Base-by-base conservation (phyloP, 37 sponge, comb jelly and placozoan species). In the Crambe crambe region DNA sequence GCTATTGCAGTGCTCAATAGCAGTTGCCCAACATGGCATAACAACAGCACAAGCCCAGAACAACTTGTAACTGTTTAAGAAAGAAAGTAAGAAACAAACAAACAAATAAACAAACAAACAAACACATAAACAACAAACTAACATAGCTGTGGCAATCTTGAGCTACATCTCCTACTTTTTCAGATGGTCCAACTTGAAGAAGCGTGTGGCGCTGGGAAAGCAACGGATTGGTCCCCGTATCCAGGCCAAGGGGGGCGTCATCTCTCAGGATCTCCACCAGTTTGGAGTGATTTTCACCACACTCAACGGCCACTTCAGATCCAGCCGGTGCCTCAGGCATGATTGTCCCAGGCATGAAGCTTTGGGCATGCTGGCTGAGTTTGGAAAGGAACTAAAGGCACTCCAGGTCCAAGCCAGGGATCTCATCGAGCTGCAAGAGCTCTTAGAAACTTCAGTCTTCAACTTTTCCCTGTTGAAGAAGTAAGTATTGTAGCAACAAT, bases 381-480 rank as follows among this genome's bases (percentile, higher is more conserved):
- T 80, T 58, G 39, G 32, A 29, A 70, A 35, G 54, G 58, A 84
- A 61, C 37, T 87, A 58, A 35, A 34, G 20, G 58, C 12, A 8
- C 81, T 84, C 0, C 77, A 80, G 61, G 61, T 18, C 15, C 70
- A 77, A 54, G 87, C 80, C 31, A 73, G 69, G 43, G 91, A 97
- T 74, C 82, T 97, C 51, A 83, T 85, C 39, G 89, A 94, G 43
- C 81, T 97, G 31, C 97, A 97, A 81, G 95, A 97, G 47, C 83
- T 97, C 6, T 87, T 97, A 54, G 94, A 93, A 71, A 84, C 83
- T 6, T 72, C 63, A 37, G 76, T 97, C 31, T 87, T 97, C 68
- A 91, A 94, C 58, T 97, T 97, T 60, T 85, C 86, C 2, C 58
- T 73, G 30, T 70, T 95, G 32, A 81, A 87, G 29, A 85, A 91